Evolutionary conservation across 2,888 invertebrate species (phyloP).

Genomic region (Timema cristinae): DNA sequence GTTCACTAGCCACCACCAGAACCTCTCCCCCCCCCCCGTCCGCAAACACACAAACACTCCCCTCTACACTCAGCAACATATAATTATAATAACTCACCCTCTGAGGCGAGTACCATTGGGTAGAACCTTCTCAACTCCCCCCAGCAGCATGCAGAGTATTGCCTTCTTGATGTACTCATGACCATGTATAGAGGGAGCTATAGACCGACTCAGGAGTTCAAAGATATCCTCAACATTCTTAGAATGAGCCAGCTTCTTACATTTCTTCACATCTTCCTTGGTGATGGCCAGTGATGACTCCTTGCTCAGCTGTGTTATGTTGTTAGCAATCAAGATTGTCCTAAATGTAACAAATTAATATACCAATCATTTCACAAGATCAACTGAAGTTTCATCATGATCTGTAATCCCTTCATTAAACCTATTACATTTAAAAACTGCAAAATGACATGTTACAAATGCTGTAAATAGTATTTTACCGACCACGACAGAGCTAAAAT

Average conservation of each 20-base stretch:
- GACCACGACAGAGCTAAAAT: neutral
- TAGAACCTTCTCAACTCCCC: conserved; percentile 91
- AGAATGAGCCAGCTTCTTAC: conserved; percentile 70
- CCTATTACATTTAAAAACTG: too few relatives aligned
- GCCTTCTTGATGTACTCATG: conserved; percentile 96
- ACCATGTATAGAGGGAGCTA: conserved; percentile 98
- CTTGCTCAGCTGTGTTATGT: conserved; percentile 84
- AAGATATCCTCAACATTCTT: conserved; percentile 75
- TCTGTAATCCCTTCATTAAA: neutral
- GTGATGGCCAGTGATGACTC: conserved; percentile 75
- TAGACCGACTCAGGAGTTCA: conserved; percentile 80
- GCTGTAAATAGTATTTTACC: neutral
- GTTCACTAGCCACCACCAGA: too few relatives aligned
- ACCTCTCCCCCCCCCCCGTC: too few relatives aligned
- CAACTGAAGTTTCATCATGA: neutral
- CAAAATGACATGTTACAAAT: too few relatives aligned
- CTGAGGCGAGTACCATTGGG: conserved; percentile 88
- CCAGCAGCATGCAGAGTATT: conserved; percentile 86
- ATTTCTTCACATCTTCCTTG: conserved; percentile 81
- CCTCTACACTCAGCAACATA: neutral
- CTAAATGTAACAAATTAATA: conserved; percentile 46
- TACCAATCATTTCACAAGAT: conserved; percentile 33
- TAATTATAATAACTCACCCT: conserved; percentile 54
- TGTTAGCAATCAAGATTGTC: conserved; percentile 90
- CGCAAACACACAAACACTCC: too few relatives aligned